Evolutionary conservation across 2,113 vertebrate genomes (phyloP), one percentile per base, ranked within the genome.

Genomic region (Centropristis striata): DNA sequence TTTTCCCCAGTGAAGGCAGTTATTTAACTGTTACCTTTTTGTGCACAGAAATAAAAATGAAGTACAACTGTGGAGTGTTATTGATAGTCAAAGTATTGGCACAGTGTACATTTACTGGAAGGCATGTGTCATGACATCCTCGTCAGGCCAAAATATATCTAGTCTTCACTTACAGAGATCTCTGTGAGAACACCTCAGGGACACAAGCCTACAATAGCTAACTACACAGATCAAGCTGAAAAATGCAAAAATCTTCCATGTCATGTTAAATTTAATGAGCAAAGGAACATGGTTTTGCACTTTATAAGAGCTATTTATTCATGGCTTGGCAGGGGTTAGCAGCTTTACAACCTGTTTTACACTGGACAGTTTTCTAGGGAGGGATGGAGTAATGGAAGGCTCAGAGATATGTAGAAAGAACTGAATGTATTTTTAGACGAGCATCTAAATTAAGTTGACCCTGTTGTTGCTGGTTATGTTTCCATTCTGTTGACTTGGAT

Each of bases 251-350:
- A 79, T 68, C 60, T 60, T 32, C 41, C 44, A 12, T 80, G 60
- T 70, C 55, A 55, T 42, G 71, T 84, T 83, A 67, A 80, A 81
- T 85, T 69, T 76, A 82, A 78, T 84, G 61, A 71, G 73, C 59
- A 65, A 47, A 59, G 11, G 51, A 86, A 88, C 83, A 88, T 58
- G 70, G 71, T 59, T 85, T 84, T 88, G 63, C 85, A 86, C 85
- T 87, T 89, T 39, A 67, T 16, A 39, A 44, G 54, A 75, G 36
- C 47, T 78, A 50, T 80, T 84, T 75, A 74, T 89, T 91, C 47
- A 81, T 59, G 59, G 47, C 78, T 59, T 21, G 42, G 74, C 44
- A 84, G 41, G 12, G 39, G 60, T 75, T 71, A 60, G 53, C 58
- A 58, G 58, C 49, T 60, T 63, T 54, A 55, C 71, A 69, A 58